Evolutionary conservation across 2,888 invertebrate species (phyloP).

Genomic region (Volucella inflata): DNA sequence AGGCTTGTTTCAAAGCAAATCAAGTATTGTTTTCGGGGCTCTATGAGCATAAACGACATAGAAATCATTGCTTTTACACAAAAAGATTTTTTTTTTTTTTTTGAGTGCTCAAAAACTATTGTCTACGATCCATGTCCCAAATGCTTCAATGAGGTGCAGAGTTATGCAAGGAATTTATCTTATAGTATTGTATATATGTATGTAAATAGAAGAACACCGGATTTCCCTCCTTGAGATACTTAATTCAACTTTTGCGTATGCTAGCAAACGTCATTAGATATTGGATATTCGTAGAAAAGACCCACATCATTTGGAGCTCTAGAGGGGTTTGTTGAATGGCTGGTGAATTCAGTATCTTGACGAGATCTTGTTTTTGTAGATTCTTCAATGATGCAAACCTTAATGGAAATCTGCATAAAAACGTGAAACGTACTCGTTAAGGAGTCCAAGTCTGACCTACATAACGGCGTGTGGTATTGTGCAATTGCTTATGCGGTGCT

Average conservation of each 20-base stretch:
- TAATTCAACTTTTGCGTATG: not conserved
- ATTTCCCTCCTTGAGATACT: constrained; percentile 37
- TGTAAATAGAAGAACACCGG: constrained; percentile 19
- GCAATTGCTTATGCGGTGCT: constrained; percentile 12
- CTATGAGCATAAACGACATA: no score
- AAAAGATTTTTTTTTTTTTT: no score
- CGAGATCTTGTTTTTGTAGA: constrained; percentile 44
- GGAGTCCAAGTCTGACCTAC: constrained; percentile 49
- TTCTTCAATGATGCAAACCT: constrained; percentile 56
- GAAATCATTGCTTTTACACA: no score
- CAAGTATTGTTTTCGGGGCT: no score
- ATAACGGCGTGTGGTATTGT: constrained; percentile 22
- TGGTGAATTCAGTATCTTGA: constrained; percentile 33
- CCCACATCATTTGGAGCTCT: constrained; percentile 7
- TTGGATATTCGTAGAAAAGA: constrained; percentile 6
- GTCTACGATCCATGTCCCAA: constrained; percentile 13
- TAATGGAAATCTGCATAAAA: constrained; percentile 50
- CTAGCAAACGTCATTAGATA: not conserved
- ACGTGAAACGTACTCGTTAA: constrained; percentile 16
- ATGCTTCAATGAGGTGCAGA: not conserved
- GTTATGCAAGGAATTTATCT: constrained; percentile 38
- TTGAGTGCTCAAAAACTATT: not conserved
- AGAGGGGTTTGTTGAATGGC: constrained; percentile 19
- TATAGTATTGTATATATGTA: not conserved
- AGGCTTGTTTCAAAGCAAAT: no score